Conservation (phyloP, 1,140 invertebrate species). For the Thalassaphorura encarpata region DNA sequence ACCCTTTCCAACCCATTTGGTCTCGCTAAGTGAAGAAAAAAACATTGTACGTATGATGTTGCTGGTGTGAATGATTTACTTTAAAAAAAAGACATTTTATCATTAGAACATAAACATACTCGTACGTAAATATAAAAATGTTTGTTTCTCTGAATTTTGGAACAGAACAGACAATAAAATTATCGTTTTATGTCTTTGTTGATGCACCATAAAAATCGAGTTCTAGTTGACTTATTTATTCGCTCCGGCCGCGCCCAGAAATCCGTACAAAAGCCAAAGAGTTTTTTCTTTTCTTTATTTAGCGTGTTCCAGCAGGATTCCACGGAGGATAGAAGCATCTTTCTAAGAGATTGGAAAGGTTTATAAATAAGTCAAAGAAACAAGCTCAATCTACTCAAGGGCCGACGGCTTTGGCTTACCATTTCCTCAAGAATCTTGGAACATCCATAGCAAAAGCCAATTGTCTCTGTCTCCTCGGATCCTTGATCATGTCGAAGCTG, state of each 20-base stretch:
- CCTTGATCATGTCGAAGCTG: conserved; percentile 25
- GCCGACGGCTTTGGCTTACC: conserved; percentile 15
- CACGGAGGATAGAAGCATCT: neutral
- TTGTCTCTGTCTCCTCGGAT: conserved; percentile 23
- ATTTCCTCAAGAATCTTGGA: conserved; percentile 18
- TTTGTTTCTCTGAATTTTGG: too few relatives aligned
- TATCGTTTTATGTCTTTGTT: too few relatives aligned
- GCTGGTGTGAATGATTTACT: too few relatives aligned
- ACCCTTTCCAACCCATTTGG: too few relatives aligned
- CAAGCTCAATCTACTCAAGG: neutral
- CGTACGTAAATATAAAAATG: too few relatives aligned
- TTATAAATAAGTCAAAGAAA: neutral
- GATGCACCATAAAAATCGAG: too few relatives aligned
- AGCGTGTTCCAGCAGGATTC: neutral
- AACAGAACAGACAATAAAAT: too few relatives aligned
- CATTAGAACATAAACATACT: too few relatives aligned
- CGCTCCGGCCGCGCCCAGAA: neutral
- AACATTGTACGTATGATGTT: too few relatives aligned
- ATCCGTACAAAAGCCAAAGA: too few relatives aligned
- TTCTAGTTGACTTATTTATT: neutral
- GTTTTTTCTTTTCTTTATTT: neutral
- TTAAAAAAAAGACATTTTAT: too few relatives aligned
- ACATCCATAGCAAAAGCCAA: conserved; percentile 30
- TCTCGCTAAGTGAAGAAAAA: too few relatives aligned
- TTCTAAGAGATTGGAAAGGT: neutral